Evolutionary conservation across 2,113 vertebrate genomes (phyloP).

Genomic region (Pipra filicauda): DNA sequence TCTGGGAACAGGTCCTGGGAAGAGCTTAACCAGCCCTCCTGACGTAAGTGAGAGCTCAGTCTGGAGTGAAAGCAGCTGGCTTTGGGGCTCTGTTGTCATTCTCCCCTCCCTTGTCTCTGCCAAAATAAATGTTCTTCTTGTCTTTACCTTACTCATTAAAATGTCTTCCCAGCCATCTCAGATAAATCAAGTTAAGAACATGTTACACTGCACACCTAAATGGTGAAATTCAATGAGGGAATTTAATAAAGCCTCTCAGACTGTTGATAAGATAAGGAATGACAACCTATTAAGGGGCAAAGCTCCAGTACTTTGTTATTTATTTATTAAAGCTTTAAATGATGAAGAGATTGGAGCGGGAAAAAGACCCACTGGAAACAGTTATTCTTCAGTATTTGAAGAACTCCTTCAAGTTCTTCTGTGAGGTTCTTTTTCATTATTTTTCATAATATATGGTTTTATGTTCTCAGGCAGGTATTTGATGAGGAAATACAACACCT

Average conservation of each 20-base stretch:
- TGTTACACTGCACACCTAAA: background rate
- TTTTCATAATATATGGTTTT: background rate
- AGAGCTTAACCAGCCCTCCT: background rate
- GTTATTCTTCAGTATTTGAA: background rate
- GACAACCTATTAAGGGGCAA: background rate
- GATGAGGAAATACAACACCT: background rate
- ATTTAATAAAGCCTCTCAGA: conserved; percentile 2
- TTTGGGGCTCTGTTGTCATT: background rate
- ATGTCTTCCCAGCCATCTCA: background rate
- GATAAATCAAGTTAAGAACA: conserved; percentile 2
- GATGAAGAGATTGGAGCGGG: background rate
- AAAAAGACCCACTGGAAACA: background rate
- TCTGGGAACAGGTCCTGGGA: conserved; percentile 3
- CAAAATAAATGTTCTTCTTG: conserved; percentile 26
- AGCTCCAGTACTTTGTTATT: background rate
- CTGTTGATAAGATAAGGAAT: background rate
- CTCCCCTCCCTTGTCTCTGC: background rate
- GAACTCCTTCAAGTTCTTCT: background rate
- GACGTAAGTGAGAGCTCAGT: conserved; percentile 4
- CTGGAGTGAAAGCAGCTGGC: conserved; percentile 35
- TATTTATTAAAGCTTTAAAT: conserved; percentile 1
- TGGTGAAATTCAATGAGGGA: background rate
- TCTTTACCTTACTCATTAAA: conserved; percentile 32
- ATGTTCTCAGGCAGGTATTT: background rate
- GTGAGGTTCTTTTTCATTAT: background rate